phyloP scores from a whole-genome alignment of 2,797 vertebrate genomes.

The Macrochelys suwanniensis region DNA sequence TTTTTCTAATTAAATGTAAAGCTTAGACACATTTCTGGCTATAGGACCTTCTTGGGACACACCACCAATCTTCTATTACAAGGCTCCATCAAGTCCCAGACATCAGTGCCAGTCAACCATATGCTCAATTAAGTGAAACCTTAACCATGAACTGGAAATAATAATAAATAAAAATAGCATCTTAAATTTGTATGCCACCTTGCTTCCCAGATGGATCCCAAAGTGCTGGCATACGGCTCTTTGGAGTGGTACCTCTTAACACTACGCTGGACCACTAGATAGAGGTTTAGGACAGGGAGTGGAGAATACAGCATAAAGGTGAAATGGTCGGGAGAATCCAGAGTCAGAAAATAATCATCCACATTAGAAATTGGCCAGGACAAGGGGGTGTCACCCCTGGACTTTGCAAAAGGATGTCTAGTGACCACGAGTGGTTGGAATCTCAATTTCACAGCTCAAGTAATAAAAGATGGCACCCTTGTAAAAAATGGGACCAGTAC shows the following conservation, averaged over 20 bases:
- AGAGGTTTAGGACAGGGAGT: conserved; percentile 2
- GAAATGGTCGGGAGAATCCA: background rate
- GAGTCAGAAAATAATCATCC: background rate
- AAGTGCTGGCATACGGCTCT: background rate
- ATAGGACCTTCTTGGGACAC: accelerated
- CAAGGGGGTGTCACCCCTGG: background rate
- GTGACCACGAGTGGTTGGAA: background rate
- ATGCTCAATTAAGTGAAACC: background rate
- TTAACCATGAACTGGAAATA: background rate
- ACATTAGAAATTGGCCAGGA: background rate
- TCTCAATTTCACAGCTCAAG: background rate
- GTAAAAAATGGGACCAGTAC: background rate
- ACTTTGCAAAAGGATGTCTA: background rate
- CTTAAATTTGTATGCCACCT: background rate
- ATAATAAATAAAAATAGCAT: background rate
- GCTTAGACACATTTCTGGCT: background rate
- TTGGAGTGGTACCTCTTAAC: conserved; percentile 23
- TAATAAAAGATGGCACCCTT: background rate
- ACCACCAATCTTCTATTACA: background rate
- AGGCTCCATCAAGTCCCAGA: background rate
- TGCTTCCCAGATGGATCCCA: background rate
- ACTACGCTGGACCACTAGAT: background rate
- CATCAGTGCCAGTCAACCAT: background rate
- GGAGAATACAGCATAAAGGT: conserved; percentile 27
- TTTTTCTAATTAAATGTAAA: background rate